phyloP scores from a whole-genome alignment of 1,140 invertebrate genomes.

The Euwallacea similis region DNA sequence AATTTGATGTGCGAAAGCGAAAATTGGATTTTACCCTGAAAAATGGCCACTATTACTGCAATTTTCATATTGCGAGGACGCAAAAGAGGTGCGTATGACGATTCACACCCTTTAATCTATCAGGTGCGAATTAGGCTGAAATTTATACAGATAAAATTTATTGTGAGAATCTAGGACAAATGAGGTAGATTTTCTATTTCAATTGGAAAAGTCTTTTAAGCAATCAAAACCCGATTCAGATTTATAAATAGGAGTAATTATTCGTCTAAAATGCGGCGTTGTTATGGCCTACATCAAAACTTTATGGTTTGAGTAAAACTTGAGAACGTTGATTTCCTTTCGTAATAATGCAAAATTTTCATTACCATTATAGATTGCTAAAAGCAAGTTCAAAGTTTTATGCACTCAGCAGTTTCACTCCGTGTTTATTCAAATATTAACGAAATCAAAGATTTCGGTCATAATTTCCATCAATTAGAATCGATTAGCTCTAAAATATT shows the following conservation, averaged over 20 bases:
- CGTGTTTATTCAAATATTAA: background rate
- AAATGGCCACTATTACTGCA: background rate
- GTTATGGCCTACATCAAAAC: slow-evolving; percentile 7
- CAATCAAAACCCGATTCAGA: slow-evolving; percentile 18
- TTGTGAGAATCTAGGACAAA: too few relatives aligned
- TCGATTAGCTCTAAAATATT: slow-evolving; percentile 12
- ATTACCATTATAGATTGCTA: background rate
- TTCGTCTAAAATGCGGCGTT: slow-evolving; percentile 6
- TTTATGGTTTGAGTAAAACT: background rate
- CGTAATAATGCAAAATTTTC: background rate
- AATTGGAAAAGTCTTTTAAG: slow-evolving; percentile 11
- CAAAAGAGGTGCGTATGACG: too few relatives aligned
- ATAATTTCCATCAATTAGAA: background rate
- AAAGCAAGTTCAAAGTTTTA: background rate
- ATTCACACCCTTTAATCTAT: too few relatives aligned
- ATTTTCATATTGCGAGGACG: too few relatives aligned
- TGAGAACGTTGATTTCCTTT: background rate
- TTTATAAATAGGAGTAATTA: slow-evolving; percentile 18
- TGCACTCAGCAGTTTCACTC: background rate
- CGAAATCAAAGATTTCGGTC: background rate
- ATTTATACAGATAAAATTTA: too few relatives aligned
- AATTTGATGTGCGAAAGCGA: slow-evolving; percentile 21
- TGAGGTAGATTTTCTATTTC: too few relatives aligned
- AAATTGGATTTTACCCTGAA: slow-evolving; percentile 3
- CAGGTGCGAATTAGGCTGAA: too few relatives aligned